phyloP scores from a whole-genome alignment of 2,113 vertebrate genomes.

The pig (Sus scrofa) region DNA sequence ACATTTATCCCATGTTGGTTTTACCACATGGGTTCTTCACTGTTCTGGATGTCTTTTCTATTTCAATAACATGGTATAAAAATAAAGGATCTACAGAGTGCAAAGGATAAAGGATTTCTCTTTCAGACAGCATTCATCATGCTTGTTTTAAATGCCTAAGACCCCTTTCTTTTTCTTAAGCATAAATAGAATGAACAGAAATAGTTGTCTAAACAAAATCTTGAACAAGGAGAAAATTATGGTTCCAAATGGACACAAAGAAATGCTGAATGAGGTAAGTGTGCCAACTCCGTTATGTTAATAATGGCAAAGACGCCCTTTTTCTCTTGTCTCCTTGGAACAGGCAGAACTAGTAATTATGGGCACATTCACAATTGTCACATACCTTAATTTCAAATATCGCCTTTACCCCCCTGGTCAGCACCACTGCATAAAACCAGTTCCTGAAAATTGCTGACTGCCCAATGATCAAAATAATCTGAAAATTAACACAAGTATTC shows the following conservation, averaged over 20 bases:
- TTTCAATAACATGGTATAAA: neutral
- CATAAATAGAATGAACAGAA: neutral
- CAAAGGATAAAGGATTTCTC: neutral
- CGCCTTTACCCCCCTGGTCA: neutral
- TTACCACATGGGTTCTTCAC: neutral
- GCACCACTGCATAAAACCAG: neutral
- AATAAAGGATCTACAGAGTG: neutral
- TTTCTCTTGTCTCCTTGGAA: neutral
- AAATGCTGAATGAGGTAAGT: neutral
- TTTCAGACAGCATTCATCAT: neutral
- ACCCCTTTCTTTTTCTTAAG: constrained; percentile 3
- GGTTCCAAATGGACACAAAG: neutral
- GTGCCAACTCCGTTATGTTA: neutral
- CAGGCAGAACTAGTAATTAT: neutral
- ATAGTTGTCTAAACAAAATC: neutral
- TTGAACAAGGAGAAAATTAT: neutral
- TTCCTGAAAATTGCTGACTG: neutral
- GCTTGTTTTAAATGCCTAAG: neutral
- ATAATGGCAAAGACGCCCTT: neutral
- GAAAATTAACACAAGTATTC: neutral
- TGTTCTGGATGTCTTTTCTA: neutral
- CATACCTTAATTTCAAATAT: neutral
- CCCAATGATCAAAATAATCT: neutral
- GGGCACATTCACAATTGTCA: neutral
- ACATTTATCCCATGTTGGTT: neutral